A percentile compares a stretch with the other conserved stretches of the same genome.
Conservation (phyloP, 35 echinoderm and acorn worm genomes). For the Ptychodera flava region DNA sequence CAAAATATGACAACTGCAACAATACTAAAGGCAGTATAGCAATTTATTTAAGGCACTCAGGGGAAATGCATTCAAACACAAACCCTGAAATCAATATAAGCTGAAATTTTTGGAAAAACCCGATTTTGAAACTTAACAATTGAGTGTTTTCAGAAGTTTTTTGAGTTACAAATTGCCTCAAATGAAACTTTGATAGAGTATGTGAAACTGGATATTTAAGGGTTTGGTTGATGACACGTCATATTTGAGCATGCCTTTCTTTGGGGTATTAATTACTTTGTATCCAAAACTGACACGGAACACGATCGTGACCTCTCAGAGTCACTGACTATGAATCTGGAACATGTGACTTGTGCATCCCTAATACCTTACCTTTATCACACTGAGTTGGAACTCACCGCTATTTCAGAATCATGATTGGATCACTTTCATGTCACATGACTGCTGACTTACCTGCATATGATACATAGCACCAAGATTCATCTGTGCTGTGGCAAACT, state of each 20-base stretch:
- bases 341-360: neutral
- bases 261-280: too few relatives aligned
- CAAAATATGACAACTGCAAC: neutral
- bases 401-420: neutral
- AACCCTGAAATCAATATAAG: too few relatives aligned
- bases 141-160: neutral
- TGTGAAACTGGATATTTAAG: too few relatives aligned
- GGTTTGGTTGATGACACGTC: too few relatives aligned
- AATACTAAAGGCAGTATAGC: neutral
- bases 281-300: too few relatives aligned
- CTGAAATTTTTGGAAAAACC: neutral
- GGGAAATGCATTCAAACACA: too few relatives aligned
- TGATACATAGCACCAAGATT: constrained; percentile 51
- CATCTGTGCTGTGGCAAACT: constrained; percentile 37
- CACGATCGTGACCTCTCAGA: neutral
- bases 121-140: neutral
- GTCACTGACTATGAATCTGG: neutral
- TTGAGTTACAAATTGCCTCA: too few relatives aligned
- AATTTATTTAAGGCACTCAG: too few relatives aligned
- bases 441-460: neutral
- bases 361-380: neutral
- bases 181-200: too few relatives aligned
- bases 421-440: neutral
- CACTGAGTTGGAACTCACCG: constrained; percentile 2
- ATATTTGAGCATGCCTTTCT: too few relatives aligned